phyloP scores from a whole-genome alignment of 2,888 invertebrate genomes.

The Colostygia pectinataria region DNA sequence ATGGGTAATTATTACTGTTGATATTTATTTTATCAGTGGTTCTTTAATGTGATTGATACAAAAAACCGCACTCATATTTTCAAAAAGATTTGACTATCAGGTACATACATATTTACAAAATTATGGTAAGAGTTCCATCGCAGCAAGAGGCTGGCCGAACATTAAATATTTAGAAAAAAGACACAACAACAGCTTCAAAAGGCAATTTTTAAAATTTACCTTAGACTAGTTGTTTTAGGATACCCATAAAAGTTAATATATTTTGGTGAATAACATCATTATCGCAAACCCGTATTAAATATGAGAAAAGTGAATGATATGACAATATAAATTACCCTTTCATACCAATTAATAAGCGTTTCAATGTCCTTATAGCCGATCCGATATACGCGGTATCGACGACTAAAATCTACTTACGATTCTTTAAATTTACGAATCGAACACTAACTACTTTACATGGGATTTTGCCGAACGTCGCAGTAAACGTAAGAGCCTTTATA shows the following conservation, averaged over 20 bases:
- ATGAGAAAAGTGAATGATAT: constrained; percentile 84
- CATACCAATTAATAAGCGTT: constrained; percentile 84
- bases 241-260: constrained; percentile 77
- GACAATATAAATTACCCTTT: constrained; percentile 84
- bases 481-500: constrained; percentile 67
- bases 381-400: constrained; percentile 70
- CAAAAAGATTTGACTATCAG: constrained; percentile 24
- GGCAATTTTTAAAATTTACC: constrained; percentile 79
- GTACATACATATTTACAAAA: constrained; percentile 33
- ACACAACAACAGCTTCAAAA: constrained; percentile 76
- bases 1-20: constrained; percentile 8
- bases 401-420: constrained; percentile 77
- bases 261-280: constrained; percentile 82
- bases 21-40: not conserved
- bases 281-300: constrained; percentile 83
- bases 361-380: constrained; percentile 81
- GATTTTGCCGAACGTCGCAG: constrained; percentile 63
- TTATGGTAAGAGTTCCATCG: constrained; percentile 29
- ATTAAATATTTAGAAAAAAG: constrained; percentile 76
- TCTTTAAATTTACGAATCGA: constrained; percentile 74
- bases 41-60: constrained; percentile 3
- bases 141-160: constrained; percentile 69
- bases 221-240: constrained; percentile 78
- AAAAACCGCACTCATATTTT: constrained; percentile 27
- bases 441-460: constrained; percentile 78